phyloP scores from a whole-genome alignment of 2,797 vertebrate species.

The Anas bahamensis region DNA sequence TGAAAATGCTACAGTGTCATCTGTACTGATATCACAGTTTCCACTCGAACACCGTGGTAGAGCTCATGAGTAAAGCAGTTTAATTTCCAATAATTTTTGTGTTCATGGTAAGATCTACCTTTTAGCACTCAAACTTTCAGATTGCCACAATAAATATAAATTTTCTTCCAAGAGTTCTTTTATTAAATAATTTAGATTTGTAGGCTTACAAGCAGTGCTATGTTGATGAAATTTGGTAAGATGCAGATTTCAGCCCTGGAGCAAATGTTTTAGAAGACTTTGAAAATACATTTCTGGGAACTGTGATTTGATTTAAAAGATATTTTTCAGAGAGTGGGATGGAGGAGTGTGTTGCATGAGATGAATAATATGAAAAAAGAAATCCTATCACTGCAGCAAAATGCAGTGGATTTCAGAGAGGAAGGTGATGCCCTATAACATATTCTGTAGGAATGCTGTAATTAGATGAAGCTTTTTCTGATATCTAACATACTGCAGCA shows the following conservation, averaged over 20 bases:
- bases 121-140: background rate
- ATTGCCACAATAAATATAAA: background rate
- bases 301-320: slow-evolving; percentile 38
- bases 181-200: slow-evolving; percentile 2
- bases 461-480: background rate
- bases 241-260: background rate
- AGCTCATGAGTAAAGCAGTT: background rate
- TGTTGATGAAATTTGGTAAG: background rate
- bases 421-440: background rate
- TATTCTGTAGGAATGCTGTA: background rate
- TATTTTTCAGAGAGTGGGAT: slow-evolving; percentile 20
- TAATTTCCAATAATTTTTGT: background rate
- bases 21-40: background rate
- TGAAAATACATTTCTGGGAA: slow-evolving; percentile 31
- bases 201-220: background rate
- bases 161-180: background rate
- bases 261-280: slow-evolving; percentile 27
- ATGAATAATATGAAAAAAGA: slow-evolving; percentile 32
- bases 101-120: background rate
- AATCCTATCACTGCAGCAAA: slow-evolving; percentile 7
- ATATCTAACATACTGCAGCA: background rate
- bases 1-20: background rate
- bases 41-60: background rate
- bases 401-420: background rate
- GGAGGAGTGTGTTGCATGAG: background rate